Conservation (phyloP, 2,797 vertebrate genomes). For the Falco concolor region DNA sequence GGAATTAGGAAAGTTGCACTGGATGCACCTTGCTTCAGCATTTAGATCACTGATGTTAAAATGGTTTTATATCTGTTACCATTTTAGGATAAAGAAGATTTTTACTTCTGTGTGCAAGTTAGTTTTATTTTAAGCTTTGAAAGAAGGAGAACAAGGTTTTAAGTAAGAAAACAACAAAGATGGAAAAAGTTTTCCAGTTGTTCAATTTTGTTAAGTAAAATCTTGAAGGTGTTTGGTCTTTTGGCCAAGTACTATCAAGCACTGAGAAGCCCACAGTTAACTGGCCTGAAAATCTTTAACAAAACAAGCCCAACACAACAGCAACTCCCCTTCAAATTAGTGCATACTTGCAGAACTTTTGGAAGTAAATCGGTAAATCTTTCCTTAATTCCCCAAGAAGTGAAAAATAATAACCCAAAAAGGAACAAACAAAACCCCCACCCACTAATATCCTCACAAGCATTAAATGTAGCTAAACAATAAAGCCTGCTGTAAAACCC, state of each 20-base stretch:
- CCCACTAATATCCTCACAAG: neutral
- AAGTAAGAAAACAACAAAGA: neutral
- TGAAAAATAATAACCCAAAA: neutral
- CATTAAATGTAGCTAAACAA: neutral
- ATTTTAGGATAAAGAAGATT: neutral
- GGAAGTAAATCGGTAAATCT: neutral
- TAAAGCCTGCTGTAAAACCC: neutral
- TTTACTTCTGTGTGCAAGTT: neutral
- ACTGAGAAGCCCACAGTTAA: neutral
- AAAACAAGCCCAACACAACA: neutral
- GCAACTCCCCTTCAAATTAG: neutral
- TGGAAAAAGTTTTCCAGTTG: neutral
- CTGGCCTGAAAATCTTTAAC: neutral
- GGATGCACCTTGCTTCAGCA: neutral
- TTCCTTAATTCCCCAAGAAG: neutral
- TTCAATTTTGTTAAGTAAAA: neutral
- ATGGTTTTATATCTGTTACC: neutral
- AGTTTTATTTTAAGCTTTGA: neutral
- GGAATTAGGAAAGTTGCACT: neutral
- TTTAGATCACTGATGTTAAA: neutral
- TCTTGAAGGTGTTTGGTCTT: neutral
- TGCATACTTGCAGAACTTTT: neutral
- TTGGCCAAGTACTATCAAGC: neutral
- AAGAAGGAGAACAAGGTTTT: neutral
- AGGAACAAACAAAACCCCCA: neutral